Conservation (phyloP, 2,888 invertebrate genomes). For the Lasioglossum marginatum region DNA sequence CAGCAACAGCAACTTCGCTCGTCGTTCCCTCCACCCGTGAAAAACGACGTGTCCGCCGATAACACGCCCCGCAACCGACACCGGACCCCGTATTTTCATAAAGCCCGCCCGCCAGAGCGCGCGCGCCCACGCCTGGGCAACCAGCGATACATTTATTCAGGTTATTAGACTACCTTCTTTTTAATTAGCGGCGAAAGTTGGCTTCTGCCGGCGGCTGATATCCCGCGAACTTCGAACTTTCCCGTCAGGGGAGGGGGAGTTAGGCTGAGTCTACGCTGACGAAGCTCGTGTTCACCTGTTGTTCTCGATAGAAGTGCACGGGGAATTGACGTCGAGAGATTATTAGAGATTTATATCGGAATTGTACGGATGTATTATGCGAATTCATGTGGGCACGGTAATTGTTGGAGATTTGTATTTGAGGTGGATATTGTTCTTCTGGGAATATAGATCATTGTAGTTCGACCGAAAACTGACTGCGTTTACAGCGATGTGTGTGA, state of each 20-base stretch:
- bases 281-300: not conserved
- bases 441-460: not conserved
- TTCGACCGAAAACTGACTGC: too few species aligned
- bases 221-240: not conserved
- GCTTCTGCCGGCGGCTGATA: slow-evolving; percentile 14
- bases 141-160: slow-evolving; percentile 58
- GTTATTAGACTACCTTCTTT: slow-evolving; percentile 62
- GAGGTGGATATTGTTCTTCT: not conserved
- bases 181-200: slow-evolving; percentile 58
- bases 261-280: not conserved
- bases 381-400: not conserved
- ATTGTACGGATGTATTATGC: not conserved
- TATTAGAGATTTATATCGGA: not conserved
- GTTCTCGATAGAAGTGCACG: not conserved
- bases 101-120: slow-evolving; percentile 26
- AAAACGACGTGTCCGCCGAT: slow-evolving; percentile 44
- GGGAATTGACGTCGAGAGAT: not conserved
- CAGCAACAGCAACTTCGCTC: slow-evolving; percentile 21
- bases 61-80: slow-evolving; percentile 18
- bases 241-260: not conserved
- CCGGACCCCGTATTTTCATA: slow-evolving; percentile 60
- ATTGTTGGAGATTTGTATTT: not conserved
- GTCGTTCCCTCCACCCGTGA: slow-evolving; percentile 20
- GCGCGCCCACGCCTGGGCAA: not conserved
- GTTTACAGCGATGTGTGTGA: too few species aligned